Conservation (phyloP, 2,113 vertebrate genomes). For the Taurulus bubalis region DNA sequence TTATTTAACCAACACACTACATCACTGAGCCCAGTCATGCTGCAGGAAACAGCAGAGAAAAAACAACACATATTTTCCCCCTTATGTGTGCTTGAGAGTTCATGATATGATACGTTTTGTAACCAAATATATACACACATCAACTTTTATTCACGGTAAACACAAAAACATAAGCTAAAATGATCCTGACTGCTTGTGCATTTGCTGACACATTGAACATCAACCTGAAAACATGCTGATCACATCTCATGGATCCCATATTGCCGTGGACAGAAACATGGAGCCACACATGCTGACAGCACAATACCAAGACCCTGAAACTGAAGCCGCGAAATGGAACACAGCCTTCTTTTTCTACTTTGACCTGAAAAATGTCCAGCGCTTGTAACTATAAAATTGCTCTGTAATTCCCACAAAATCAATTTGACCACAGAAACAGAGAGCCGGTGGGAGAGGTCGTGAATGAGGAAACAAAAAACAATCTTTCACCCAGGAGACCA, state of each 20-base stretch:
- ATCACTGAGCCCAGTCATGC: neutral
- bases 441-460: neutral
- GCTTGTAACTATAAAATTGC: neutral
- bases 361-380: neutral
- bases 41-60: neutral
- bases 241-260: neutral
- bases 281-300: neutral
- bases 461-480: neutral
- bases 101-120: neutral
- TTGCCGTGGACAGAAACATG: neutral
- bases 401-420: neutral
- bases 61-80: neutral
- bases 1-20: neutral
- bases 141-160: neutral
- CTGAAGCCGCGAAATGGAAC: neutral
- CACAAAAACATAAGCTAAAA: neutral
- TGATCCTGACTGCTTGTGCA: neutral
- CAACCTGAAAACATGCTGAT: neutral
- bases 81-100: neutral
- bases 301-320: neutral
- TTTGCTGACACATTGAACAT: too few relatives aligned
- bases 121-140: neutral
- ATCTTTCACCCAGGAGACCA: neutral
- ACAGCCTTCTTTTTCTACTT: neutral
- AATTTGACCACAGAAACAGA: neutral